Evolutionary conservation across 2,113 vertebrate species (phyloP).

Genomic region (Coregonus clupeaformis): DNA sequence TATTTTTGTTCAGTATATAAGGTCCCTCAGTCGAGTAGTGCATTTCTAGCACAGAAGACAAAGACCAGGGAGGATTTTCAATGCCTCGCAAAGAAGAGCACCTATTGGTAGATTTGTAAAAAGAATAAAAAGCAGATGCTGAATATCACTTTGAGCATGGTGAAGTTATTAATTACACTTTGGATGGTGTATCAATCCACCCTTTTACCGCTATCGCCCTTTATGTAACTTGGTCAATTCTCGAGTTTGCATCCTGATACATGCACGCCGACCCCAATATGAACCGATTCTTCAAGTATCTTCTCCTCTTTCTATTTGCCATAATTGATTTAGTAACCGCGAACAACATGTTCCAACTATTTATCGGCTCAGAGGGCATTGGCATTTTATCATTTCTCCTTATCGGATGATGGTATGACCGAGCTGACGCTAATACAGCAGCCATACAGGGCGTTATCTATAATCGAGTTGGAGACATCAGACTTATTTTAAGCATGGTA

Average conservation of each 20-base stretch:
- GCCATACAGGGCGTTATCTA: conserved; percentile 30
- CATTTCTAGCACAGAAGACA: no score
- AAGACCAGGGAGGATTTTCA: no score
- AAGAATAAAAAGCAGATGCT: no score
- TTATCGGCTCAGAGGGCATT: conserved; percentile 43
- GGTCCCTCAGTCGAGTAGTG: no score
- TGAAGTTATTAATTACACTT: no score
- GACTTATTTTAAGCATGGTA: conserved; percentile 21
- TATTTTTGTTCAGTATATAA: no score
- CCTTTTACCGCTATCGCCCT: conserved; percentile 32
- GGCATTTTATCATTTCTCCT: conserved; percentile 40
- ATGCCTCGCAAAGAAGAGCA: no score
- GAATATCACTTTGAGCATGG: no score
- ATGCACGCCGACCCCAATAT: conserved; percentile 27
- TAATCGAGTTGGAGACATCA: conserved; percentile 37
- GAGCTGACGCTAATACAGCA: conserved; percentile 31
- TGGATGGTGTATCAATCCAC: no score
- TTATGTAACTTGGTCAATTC: conserved; percentile 34
- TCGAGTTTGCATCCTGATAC: conserved; percentile 38
- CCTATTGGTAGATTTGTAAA: no score
- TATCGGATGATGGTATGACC: conserved; percentile 42
- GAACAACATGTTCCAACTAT: conserved; percentile 43
- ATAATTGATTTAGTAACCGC: conserved; percentile 33
- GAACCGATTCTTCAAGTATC: conserved; percentile 36
- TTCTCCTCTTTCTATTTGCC: conserved; percentile 33